These are phyloP conservation scores for Pithys albifrons DNA, from an alignment of 2,113 vertebrate species.

Conservation along the genomic window DNA sequence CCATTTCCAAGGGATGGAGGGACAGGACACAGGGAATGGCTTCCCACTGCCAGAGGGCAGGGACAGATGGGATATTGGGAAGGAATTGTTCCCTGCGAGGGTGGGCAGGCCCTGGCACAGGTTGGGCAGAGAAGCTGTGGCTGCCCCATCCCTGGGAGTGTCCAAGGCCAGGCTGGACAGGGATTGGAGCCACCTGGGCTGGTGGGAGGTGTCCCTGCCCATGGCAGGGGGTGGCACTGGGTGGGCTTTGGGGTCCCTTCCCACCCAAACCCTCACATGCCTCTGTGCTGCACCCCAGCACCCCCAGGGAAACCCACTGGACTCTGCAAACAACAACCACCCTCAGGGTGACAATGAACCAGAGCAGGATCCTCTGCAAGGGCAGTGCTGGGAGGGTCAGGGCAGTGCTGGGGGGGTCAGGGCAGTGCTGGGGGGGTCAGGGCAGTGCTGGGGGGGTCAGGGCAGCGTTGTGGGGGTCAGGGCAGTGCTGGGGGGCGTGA, in stretches of 20 bases:
- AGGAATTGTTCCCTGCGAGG: not conserved
- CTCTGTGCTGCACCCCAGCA: accelerated
- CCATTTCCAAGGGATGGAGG: accelerated
- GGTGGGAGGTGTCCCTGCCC: not conserved
- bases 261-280: not conserved
- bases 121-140: not conserved
- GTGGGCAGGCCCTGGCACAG: not conserved
- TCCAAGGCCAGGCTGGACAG: not conserved
- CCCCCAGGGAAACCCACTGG: not conserved
- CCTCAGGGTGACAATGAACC: too few relatives aligned
- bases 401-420: not conserved
- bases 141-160: not conserved
- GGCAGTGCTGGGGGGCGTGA: too few relatives aligned
- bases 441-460: too few relatives aligned
- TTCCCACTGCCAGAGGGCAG: not conserved
- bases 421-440: not conserved
- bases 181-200: not conserved
- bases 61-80: not conserved
- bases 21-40: not conserved
- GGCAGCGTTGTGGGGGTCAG: too few relatives aligned
- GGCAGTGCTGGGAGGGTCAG: not conserved
- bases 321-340: not conserved
- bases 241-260: not conserved
- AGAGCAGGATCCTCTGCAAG: too few relatives aligned
- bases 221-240: not conserved